Evolutionary conservation across 2,113 vertebrate species (phyloP).

Genomic region (Acrocephalus arundinaceus): DNA sequence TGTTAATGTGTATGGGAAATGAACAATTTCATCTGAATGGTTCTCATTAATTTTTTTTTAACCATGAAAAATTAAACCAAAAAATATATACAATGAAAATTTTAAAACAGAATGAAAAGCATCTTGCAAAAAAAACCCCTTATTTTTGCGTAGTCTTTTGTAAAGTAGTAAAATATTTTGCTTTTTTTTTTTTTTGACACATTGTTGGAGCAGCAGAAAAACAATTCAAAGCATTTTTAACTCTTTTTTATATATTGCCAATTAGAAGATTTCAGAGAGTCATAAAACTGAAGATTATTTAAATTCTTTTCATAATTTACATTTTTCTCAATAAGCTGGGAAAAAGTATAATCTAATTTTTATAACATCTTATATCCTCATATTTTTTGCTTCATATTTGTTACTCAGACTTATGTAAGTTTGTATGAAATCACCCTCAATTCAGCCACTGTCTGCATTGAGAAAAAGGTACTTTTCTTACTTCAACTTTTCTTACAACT

Average conservation of each 20-base stretch:
- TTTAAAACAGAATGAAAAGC: not conserved
- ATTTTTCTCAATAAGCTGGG: not conserved
- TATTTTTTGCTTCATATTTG: not conserved
- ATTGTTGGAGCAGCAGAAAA: not conserved
- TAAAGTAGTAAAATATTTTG: not conserved
- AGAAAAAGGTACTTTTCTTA: not conserved
- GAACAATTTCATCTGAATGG: rapidly evolving
- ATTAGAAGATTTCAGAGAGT: not conserved
- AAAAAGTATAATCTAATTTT: not conserved
- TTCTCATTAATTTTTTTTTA: not conserved
- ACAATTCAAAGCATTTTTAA: not conserved
- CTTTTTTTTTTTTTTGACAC: not conserved
- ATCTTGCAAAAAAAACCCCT: rapidly evolving
- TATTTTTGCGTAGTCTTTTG: rapidly evolving
- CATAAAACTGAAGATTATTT: rapidly evolving
- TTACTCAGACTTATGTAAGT: not conserved
- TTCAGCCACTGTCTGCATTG: rapidly evolving
- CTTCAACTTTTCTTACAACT: rapidly evolving
- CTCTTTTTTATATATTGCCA: not conserved
- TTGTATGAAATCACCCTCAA: not conserved
- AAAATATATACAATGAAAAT: not conserved
- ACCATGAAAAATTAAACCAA: not conserved
- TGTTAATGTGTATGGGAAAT: not conserved
- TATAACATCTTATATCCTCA: rapidly evolving
- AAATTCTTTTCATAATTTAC: not conserved